phyloP scores from a whole-genome alignment of 2,113 vertebrate genomes.

The Oreocharis arfaki region DNA sequence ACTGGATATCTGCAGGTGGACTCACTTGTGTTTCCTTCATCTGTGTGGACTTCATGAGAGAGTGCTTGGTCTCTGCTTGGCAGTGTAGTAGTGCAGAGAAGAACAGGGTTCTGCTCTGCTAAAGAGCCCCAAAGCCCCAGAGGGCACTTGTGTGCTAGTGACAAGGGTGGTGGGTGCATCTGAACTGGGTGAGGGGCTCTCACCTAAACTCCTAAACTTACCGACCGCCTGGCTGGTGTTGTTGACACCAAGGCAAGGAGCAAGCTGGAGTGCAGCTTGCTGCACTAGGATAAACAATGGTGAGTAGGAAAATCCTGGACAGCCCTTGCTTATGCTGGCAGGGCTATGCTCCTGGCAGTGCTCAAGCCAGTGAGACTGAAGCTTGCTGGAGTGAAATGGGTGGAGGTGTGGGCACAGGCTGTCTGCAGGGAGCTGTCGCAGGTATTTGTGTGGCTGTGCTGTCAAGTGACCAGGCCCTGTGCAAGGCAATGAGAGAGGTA shows the following conservation, averaged over 20 bases:
- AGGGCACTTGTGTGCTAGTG: fast-evolving
- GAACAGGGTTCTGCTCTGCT: not conserved
- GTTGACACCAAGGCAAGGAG: not conserved
- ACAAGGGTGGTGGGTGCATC: not conserved
- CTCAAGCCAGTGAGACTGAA: not conserved
- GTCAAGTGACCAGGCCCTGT: not conserved
- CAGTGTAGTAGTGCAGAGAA: not conserved
- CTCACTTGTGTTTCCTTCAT: not conserved
- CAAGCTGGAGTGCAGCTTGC: not conserved
- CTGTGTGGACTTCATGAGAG: not conserved
- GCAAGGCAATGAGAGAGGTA: not conserved
- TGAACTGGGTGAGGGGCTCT: not conserved
- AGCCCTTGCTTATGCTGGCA: not conserved
- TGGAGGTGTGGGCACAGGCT: not conserved
- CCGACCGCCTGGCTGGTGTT: not conserved
- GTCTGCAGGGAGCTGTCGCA: not conserved
- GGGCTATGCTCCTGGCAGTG: not conserved
- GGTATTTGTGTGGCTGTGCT: not conserved
- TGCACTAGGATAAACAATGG: not conserved
- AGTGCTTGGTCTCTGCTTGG: not conserved
- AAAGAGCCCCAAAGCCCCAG: not conserved
- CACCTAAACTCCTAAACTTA: not conserved
- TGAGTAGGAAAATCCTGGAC: not conserved
- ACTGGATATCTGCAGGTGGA: not conserved
- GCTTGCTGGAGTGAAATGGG: not conserved